Evolutionary conservation across 2,113 vertebrate species (phyloP).

Genomic region (Nothoprocta pentlandii): DNA sequence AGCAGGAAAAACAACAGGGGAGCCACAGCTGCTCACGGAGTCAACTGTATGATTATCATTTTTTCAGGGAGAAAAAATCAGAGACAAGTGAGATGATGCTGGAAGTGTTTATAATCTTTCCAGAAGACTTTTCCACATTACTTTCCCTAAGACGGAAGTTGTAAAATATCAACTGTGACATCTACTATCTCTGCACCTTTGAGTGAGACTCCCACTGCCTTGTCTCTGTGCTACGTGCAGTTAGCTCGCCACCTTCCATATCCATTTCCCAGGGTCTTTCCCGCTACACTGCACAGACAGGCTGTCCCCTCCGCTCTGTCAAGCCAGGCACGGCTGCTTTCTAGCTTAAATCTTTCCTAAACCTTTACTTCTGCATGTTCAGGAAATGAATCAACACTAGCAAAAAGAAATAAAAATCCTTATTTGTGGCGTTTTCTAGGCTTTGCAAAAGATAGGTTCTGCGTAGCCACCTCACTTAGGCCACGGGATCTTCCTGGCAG

Average conservation of each 20-base stretch:
- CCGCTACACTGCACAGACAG: background rate
- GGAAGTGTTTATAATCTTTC: background rate
- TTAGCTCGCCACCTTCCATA: background rate
- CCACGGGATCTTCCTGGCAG: background rate
- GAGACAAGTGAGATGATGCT: background rate
- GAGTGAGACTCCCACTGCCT: background rate
- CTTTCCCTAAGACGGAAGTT: background rate
- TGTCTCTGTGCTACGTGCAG: background rate
- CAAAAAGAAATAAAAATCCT: background rate
- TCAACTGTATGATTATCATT: background rate
- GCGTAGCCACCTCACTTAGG: background rate
- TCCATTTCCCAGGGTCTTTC: rapidly evolving
- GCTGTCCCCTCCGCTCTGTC: background rate
- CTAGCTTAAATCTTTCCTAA: background rate
- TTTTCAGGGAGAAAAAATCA: background rate
- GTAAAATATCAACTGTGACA: background rate
- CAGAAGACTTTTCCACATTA: background rate
- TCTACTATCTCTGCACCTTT: background rate
- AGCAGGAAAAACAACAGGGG: background rate
- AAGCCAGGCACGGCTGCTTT: background rate
- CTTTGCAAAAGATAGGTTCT: background rate
- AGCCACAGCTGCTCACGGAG: rapidly evolving
- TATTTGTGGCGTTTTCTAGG: background rate
- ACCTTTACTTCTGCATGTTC: background rate
- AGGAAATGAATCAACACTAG: background rate